Evolutionary conservation across 2,113 vertebrate genomes (phyloP), one percentile per base, ranked within the genome.

Genomic region (Perccottus glenii): DNA sequence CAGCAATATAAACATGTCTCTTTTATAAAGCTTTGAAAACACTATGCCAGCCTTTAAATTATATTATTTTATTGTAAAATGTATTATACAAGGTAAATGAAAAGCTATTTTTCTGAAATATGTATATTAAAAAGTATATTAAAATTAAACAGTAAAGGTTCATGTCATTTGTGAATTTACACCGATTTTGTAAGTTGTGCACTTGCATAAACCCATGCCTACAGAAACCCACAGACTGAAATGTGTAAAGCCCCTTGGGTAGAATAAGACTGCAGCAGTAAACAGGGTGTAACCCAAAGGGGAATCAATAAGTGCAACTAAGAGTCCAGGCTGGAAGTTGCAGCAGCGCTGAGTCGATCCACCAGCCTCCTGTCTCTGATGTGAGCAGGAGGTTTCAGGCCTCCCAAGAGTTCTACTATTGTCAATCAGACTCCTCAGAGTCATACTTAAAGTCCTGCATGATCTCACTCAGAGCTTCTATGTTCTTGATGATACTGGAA

Each of bases 361-460:
- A 62, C 80, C 73, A 56, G 58, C 74, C 42, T 56, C 8, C 60
- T 68, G 60, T 75, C 60, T 69, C 10, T 65, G 59, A 57, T 48
- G 69, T 27, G 59, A 66, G 62, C 10, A 65, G 56, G 56, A 3
- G 12, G 67, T 56, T 27, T 32, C 14, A 11, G 51, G 63, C 80
- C 88, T 89, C 76, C 80, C 60, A 80, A 85, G 89, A 85, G 8
- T 12, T 32, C 35, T 33, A 36, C 52, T 10, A 45, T 62, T 15
- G 74, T 97, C 94, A 97, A 80, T 95, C 92, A 7, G 74, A 88
- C 87, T 96, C 96, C 88, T 99, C 98, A 0, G 95, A 95, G 91
- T 99, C 96, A 71, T 96, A 98, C 89, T 95, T 98, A 83, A 99
- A 96, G 90, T 99, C 96, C 90, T 98, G 96, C 89, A 99, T 94